Evolutionary conservation across 2,888 invertebrate species (phyloP).

Genomic region (Leptinotarsa tumamoca): DNA sequence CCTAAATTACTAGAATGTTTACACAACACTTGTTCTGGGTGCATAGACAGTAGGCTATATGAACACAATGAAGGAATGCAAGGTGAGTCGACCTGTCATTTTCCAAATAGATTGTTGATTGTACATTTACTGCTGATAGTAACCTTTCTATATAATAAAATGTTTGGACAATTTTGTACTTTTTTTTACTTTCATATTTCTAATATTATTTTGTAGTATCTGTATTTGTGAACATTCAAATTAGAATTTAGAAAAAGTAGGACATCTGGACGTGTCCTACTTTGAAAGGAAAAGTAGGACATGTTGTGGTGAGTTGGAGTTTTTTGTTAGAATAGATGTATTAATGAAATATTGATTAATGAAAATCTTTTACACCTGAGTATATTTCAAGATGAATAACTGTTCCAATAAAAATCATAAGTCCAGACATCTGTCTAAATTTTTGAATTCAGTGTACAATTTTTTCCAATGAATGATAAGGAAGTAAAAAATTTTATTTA

Average conservation of each 20-base stretch:
- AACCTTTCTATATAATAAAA: neutral
- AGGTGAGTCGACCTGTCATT: slow-evolving; percentile 42
- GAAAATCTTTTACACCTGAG: neutral
- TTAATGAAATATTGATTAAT: neutral
- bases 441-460: too few species aligned
- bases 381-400: neutral
- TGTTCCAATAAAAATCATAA: neutral
- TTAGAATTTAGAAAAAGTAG: slow-evolving; percentile 13
- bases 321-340: neutral
- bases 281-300: slow-evolving; percentile 18
- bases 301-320: neutral
- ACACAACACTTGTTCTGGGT: slow-evolving; percentile 85
- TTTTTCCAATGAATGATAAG: too few species aligned
- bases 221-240: neutral
- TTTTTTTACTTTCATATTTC: neutral
- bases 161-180: neutral
- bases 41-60: slow-evolving; percentile 77
- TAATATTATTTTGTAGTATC: neutral
- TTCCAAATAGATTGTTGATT: neutral
- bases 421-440: neutral
- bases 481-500: too few species aligned
- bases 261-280: slow-evolving; percentile 23
- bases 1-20: slow-evolving; percentile 90
- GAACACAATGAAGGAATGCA: slow-evolving; percentile 65
- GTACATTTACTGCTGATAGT: neutral